Conservation (phyloP, 2,113 vertebrate species). For the Melozone crissalis region DNA sequence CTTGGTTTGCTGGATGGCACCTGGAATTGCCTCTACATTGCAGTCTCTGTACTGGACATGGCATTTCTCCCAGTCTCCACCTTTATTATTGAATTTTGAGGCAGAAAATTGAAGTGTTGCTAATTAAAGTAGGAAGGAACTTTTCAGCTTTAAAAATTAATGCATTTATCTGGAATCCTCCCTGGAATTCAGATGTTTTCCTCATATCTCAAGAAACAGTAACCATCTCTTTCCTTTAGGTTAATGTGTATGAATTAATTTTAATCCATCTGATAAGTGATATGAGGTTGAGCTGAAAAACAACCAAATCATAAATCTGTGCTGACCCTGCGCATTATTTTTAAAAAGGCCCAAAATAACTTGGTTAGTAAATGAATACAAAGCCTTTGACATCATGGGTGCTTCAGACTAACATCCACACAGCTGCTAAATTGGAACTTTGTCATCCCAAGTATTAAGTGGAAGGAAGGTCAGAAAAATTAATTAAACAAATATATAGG, state of each 20-base stretch:
- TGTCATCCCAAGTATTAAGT: neutral
- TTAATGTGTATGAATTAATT: neutral
- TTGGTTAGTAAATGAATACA: conserved; percentile 12
- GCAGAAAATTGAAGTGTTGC: neutral
- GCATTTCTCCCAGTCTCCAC: neutral
- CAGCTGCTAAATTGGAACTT: neutral
- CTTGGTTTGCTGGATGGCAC: neutral
- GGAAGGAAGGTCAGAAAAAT: conserved; percentile 38
- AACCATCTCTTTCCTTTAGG: neutral
- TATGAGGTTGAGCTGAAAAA: neutral
- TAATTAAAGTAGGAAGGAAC: neutral
- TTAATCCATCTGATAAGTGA: neutral
- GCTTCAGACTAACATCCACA: neutral
- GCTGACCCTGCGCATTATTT: neutral
- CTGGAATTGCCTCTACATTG: neutral
- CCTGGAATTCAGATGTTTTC: neutral
- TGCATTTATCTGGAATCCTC: neutral
- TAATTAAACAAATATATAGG: conserved; percentile 31
- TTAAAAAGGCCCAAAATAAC: neutral
- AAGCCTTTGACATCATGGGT: conserved; percentile 11
- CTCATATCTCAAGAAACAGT: neutral
- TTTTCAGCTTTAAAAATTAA: neutral
- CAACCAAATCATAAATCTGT: neutral
- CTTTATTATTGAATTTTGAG: neutral
- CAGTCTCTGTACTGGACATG: neutral